Evolutionary conservation across 30 jellyfish, hydroid and myxozoan genomes (phyloP), one percentile per base, ranked within the genome.

Genomic region (Aurelia aurita complex sp. Pacific): DNA sequence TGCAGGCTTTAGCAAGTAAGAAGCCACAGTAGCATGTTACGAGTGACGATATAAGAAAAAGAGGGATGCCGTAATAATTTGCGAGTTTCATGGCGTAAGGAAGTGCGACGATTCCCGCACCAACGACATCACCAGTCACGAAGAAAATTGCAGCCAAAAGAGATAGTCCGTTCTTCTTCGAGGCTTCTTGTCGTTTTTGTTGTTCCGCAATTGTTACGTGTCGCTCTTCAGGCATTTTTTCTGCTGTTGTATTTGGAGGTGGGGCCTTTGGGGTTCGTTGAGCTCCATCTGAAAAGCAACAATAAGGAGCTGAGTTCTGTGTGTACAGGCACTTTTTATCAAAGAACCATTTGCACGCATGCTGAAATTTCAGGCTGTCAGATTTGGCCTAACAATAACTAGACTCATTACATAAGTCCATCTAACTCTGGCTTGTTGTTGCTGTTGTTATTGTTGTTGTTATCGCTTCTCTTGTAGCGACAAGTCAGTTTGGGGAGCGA

Each of bases 41-140:
- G 18, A 87, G 46, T 5, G 99, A 93, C 29, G 97, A 77, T 18
- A 90, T 55, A n/a, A 90, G 73, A 76, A 95, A 86, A 70, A 95
- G 61, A 2, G 97, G 97, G 33, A 90, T 85, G 3, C 97, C 99
- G 80, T 75, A 78, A 88, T 97, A 95, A 46, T 96, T 87, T 7
- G 93, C 97, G 67, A 95, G 84, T 59, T 87, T 89, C 99, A 95
- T 95, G 15, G 97, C 92, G 87, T 95, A 89, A 12, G 99, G 99
- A 73, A 95, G 54, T 15, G 99, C 91, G 46, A 95, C 96, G 64
- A 95, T 81, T 5, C 99, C 99, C 4, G 99, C 99, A 29, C 99
- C 99, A 51, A 95, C 97, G 2, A 95, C 97, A 42, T 95, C 96
- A 29, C 99, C 99, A 36, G 96, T 96, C 1, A 95, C 96, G 76